phyloP scores from a whole-genome alignment of 1,140 invertebrate species.

The Caenorhabditis tropicalis region DNA sequence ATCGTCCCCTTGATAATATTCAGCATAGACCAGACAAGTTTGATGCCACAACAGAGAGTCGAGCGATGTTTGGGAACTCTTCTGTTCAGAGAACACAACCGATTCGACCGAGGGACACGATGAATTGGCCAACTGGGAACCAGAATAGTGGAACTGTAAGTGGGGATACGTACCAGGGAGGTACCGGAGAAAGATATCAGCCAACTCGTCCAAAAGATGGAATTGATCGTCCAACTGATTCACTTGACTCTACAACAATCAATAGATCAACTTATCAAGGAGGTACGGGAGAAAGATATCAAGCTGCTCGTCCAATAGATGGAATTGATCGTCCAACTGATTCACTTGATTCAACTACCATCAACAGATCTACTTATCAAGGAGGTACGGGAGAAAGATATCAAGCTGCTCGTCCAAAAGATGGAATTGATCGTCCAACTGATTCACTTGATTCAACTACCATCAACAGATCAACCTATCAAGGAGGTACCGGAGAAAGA shows the following conservation, averaged over 20 bases:
- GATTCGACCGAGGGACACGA: background rate
- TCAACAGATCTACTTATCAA: constrained; percentile 29
- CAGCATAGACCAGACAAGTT: constrained; percentile 19
- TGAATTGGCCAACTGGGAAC: background rate
- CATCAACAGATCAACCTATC: constrained; percentile 26
- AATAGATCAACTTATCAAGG: constrained; percentile 19
- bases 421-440: constrained; percentile 19
- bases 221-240: constrained; percentile 32
- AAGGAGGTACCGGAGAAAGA: constrained; percentile 21
- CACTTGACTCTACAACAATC: background rate
- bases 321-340: constrained; percentile 21
- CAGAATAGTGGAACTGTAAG: background rate
- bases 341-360: background rate
- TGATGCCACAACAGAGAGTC: constrained; percentile 5
- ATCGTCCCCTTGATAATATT: constrained; percentile 7
- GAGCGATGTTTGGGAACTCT: background rate
- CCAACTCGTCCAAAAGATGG: background rate
- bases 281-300: background rate
- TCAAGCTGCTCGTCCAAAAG: background rate
- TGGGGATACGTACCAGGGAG: background rate
- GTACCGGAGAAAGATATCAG: background rate
- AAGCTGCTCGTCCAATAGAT: background rate
- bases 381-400: constrained; percentile 17
- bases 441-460: background rate
- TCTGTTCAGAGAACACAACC: background rate